These are phyloP conservation scores for Oncorhynchus clarkii DNA, from an alignment of 2,113 vertebrate genomes.

Conservation along the genomic window DNA sequence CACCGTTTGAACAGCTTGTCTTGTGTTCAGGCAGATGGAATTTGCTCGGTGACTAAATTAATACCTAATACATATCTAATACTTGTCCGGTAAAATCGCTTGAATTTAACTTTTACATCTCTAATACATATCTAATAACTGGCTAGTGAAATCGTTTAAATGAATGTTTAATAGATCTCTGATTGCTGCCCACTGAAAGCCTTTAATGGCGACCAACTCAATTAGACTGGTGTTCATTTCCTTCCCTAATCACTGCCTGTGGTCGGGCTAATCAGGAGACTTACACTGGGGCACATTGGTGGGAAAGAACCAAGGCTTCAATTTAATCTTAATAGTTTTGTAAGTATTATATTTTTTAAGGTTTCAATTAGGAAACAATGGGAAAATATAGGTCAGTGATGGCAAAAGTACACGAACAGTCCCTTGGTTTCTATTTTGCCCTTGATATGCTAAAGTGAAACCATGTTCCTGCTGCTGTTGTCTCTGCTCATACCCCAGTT, in stretches of 20 bases:
- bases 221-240: conserved; percentile 41
- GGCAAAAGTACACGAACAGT: too few species aligned
- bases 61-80: conserved; percentile 56
- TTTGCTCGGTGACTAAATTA: conserved; percentile 46
- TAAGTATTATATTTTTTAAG: background rate
- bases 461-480: too few species aligned
- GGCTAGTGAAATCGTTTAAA: conserved; percentile 40
- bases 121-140: conserved; percentile 55
- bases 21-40: conserved; percentile 23
- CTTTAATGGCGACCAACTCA: conserved; percentile 51
- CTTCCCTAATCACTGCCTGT: conserved; percentile 17
- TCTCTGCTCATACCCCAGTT: too few species aligned
- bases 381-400: too few species aligned
- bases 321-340: background rate
- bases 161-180: conserved; percentile 35
- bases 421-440: too few species aligned
- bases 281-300: background rate
- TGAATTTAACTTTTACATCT: conserved; percentile 26
- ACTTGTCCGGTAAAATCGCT: conserved; percentile 40
- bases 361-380: too few species aligned
- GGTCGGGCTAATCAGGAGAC: background rate
- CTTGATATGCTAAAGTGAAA: too few species aligned
- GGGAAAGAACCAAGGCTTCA: background rate
- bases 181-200: conserved; percentile 36
- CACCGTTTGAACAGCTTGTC: conserved; percentile 20